Evolutionary conservation across 2,113 vertebrate species (phyloP).

Genomic region (Puntigrus tetrazona): DNA sequence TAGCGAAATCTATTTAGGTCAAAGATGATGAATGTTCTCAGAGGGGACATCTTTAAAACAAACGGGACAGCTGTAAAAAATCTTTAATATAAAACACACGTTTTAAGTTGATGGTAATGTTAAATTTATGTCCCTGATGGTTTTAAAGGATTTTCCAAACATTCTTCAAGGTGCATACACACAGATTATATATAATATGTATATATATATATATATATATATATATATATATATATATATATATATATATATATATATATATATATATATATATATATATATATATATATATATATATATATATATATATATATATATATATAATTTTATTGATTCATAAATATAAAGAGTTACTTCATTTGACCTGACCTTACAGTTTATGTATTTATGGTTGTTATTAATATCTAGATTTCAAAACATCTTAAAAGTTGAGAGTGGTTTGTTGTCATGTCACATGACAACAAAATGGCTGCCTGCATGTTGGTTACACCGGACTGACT

Average conservation of each 20-base stretch:
- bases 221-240: too few relatives aligned
- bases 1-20: background rate
- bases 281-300: background rate
- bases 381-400: background rate
- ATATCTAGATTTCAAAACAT: background rate
- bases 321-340: background rate
- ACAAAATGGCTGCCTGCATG: constrained; percentile 26
- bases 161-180: too few relatives aligned
- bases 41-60: background rate
- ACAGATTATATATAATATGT: too few relatives aligned
- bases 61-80: background rate
- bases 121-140: background rate
- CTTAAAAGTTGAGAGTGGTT: background rate
- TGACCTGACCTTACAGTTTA: background rate
- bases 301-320: background rate
- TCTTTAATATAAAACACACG: background rate
- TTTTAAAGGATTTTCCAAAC: background rate
- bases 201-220: background rate
- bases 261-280: background rate
- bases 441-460: constrained; percentile 16
- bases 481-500: background rate
- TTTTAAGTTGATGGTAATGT: background rate
- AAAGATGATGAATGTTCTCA: background rate
- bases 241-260: background rate
- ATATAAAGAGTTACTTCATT: background rate